Conservation (phyloP, 2,888 invertebrate genomes). For the Furcula furcula region DNA sequence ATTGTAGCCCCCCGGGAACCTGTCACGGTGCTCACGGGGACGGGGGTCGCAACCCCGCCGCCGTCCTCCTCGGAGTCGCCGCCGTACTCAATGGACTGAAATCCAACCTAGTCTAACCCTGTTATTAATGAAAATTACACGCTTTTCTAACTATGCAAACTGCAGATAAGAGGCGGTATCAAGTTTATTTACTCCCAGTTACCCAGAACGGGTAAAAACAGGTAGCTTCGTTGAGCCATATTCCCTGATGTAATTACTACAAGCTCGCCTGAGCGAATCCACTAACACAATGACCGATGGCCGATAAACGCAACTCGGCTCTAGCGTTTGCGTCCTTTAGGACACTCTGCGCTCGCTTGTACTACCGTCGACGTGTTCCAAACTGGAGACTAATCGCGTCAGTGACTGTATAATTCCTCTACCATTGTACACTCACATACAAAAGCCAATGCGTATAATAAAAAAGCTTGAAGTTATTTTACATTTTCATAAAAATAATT, state of each 20-base stretch:
- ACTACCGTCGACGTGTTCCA: conserved; percentile 8
- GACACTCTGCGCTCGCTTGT: conserved; percentile 15
- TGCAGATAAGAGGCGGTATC: conserved; percentile 10
- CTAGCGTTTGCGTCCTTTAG: conserved; percentile 23
- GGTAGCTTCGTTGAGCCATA: conserved; percentile 46
- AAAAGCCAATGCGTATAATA: not conserved
- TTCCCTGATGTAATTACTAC: conserved; percentile 77
- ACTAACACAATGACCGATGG: conserved; percentile 72
- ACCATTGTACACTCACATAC: not conserved
- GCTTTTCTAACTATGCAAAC: conserved; percentile 15
- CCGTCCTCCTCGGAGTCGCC: too few relatives aligned
- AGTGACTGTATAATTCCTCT: not conserved
- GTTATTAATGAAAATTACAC: conserved; percentile 13
- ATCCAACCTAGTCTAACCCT: too few relatives aligned
- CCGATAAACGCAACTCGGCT: conserved; percentile 46
- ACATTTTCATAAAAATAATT: too few relatives aligned
- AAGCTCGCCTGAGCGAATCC: conserved; percentile 57
- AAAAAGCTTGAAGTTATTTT: not conserved
- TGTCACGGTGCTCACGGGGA: too few relatives aligned
- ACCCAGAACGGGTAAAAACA: conserved; percentile 50
- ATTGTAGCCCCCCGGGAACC: too few relatives aligned
- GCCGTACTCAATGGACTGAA: too few relatives aligned
- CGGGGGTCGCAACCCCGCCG: too few relatives aligned
- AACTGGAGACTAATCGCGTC: not conserved
- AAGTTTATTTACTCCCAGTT: conserved; percentile 24